Evolutionary conservation across 1,140 invertebrate genomes (phyloP), one percentile per base, ranked within the genome.

Genomic region (Radopholus similis): DNA sequence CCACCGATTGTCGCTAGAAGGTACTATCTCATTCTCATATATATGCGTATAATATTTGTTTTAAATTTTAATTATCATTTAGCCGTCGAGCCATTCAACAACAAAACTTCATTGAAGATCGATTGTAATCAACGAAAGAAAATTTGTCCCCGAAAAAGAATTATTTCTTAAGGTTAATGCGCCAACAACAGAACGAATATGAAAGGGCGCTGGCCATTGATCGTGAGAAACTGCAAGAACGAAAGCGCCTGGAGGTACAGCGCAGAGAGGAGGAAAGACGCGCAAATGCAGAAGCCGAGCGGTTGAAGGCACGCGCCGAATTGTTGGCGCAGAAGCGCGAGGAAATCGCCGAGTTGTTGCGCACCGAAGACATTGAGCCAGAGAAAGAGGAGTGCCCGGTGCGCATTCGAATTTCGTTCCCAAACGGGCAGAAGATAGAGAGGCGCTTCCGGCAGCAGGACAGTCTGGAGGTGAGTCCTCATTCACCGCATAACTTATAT

Each of bases 381-480:
- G n/a, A 4, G 1, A 4, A 53, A 3, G 49, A 53, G 15, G 49
- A 4, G 4, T 15, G 5, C 35, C 4, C 35, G 18, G 35, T 21
- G 0, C 51, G n/a, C n/a, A 54, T 54, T 54, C 51, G 51, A 3
- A 54, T 54, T 54, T 32, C 51, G 4, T 54, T 54, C n/a, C 51
- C 51, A 54, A 54, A 21, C 35, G 51, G 51, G 5, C 15, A 15
- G 35, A 23, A 6, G 15, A 18, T 34, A 32, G 51, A 54, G 18
- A 13, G 51, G 35, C 51, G n/a, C n/a, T 54, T 54, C 35, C 51
- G 51, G 4, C 18, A 54, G 35, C 15, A 54, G 30, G 51, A 54
- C 35, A 54, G 51, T 54, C 51, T 54, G 30, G 51, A 54, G 18
- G 51, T 54, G 18, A 32, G 30, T 54, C 15, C 34, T 13, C 15